Evolutionary conservation across 2,888 invertebrate species (phyloP).

Genomic region (Drosophila rubida): DNA sequence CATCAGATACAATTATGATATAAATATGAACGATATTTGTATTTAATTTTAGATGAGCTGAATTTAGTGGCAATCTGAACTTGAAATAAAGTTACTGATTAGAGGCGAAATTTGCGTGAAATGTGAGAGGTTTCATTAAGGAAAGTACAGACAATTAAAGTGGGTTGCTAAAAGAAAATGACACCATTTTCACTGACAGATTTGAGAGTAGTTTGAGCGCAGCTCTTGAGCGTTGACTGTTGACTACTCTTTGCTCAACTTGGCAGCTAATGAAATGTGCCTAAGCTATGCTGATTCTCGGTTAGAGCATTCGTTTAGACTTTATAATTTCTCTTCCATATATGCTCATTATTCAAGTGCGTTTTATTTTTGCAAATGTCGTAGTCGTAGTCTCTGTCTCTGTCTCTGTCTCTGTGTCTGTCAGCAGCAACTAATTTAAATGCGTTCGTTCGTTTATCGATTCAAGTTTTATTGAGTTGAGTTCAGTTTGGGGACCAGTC

Average conservation of each 20-base stretch:
- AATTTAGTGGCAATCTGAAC: not conserved
- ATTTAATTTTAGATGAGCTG: not conserved
- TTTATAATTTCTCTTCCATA: slow-evolving; percentile 19
- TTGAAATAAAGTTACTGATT: not conserved
- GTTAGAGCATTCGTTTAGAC: slow-evolving; percentile 7
- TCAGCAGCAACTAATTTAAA: slow-evolving; percentile 55
- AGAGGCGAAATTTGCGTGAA: not conserved
- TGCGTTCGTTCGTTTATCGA: slow-evolving; percentile 62
- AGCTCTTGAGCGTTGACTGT: not conserved
- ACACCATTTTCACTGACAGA: too few species aligned
- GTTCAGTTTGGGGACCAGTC: slow-evolving; percentile 42
- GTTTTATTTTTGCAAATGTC: slow-evolving; percentile 42
- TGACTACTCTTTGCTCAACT: not conserved
- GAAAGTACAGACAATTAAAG: not conserved
- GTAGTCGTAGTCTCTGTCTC: not conserved
- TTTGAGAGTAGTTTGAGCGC: too few species aligned
- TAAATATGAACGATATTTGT: slow-evolving; percentile 18
- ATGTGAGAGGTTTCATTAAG: too few species aligned
- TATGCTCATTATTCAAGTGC: slow-evolving; percentile 57
- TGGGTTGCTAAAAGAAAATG: not conserved
- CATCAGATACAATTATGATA: slow-evolving; percentile 11
- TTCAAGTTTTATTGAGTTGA: slow-evolving; percentile 35
- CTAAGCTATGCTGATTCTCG: not conserved
- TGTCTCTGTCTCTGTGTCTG: not conserved
- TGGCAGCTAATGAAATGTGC: not conserved